phyloP scores from a whole-genome alignment of 2,113 vertebrate species.

The Heterotilapia buettikoferi region DNA sequence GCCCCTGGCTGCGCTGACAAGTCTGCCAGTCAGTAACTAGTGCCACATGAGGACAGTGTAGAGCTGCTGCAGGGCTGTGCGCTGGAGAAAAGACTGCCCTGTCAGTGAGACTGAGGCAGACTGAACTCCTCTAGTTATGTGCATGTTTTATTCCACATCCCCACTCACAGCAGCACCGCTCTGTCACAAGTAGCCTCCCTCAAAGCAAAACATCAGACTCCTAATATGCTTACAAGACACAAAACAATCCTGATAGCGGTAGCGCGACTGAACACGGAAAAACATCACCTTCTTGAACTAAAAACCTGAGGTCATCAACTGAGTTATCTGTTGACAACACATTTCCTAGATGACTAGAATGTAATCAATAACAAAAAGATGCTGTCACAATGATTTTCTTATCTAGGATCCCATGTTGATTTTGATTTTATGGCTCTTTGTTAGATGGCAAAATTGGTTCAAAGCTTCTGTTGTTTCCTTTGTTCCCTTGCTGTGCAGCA shows the following conservation, averaged over 20 bases:
- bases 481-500: slow-evolving; percentile 58
- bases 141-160: slow-evolving; percentile 55
- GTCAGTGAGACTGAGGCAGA: slow-evolving; percentile 16
- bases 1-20: neutral
- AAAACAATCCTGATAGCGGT: neutral
- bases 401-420: neutral
- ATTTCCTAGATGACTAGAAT: neutral
- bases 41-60: slow-evolving; percentile 19
- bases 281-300: neutral
- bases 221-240: neutral
- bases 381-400: neutral
- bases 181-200: neutral
- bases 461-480: slow-evolving; percentile 28
- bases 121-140: slow-evolving; percentile 17
- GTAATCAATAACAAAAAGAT: neutral
- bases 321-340: neutral
- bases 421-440: slow-evolving; percentile 62
- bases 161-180: neutral
- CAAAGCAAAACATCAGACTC: neutral
- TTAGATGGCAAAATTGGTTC: slow-evolving; percentile 46
- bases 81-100: slow-evolving; percentile 17
- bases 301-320: neutral
- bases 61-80: slow-evolving; percentile 7
- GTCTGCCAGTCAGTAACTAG: slow-evolving; percentile 3
- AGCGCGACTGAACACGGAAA: neutral